A percentile compares a stretch with the other conserved stretches of the same genome.
Conservation (phyloP, 1,140 invertebrate genomes). For the Coboldia fuscipes region DNA sequence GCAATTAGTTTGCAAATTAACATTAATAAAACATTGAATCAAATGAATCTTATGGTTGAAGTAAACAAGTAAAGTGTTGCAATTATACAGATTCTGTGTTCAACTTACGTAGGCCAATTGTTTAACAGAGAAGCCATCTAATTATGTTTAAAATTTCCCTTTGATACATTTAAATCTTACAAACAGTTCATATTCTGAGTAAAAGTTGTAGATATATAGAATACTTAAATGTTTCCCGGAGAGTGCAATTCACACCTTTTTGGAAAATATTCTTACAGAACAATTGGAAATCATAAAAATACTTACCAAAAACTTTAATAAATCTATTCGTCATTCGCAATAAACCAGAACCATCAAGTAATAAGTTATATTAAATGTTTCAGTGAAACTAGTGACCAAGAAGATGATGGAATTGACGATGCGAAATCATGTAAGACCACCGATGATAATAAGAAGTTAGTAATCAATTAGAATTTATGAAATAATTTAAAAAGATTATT, state of each 20-base stretch:
- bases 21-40: too few species aligned
- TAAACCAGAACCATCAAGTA: not conserved
- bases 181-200: too few species aligned
- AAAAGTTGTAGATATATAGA: not conserved
- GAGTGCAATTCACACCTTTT: not conserved
- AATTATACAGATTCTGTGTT: too few species aligned
- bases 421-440: conserved; percentile 33
- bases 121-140: too few species aligned
- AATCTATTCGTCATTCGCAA: not conserved
- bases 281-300: not conserved
- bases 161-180: too few species aligned
- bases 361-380: conserved; percentile 11
- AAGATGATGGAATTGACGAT: conserved; percentile 37
- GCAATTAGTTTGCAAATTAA: too few species aligned
- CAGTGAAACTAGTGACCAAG: conserved; percentile 30
- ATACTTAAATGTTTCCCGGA: not conserved
- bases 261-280: not conserved
- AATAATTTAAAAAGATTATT: not conserved
- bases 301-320: not conserved
- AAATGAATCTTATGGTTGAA: too few species aligned
- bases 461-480: conserved; percentile 6
- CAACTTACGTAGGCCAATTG: too few species aligned
- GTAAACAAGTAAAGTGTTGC: too few species aligned
- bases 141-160: too few species aligned
- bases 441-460: conserved; percentile 47